Base-by-base conservation (phyloP, 2,888 invertebrate species). In the Lochmaea capreae region DNA sequence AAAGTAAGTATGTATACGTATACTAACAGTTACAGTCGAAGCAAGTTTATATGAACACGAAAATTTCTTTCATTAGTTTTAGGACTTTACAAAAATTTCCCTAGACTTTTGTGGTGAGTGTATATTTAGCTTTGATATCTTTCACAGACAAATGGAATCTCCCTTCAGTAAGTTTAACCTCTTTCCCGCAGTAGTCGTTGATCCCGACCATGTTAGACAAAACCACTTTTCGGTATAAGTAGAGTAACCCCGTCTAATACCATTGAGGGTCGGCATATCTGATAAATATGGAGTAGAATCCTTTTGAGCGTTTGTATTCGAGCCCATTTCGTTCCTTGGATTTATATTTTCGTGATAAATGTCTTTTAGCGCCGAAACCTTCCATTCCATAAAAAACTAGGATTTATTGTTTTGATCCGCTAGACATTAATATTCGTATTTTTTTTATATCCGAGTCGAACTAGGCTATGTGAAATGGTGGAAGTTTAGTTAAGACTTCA, bases 311-410 rank as follows among this genome's bases (percentile, higher is more conserved):
- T 58, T 11, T 58, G 16, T 10, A 10, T 16, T 58, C 10, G 16
- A 39, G 33, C 8, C 12, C 58, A 58, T 14, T 26, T 26, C 26
- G 26, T 12, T 58, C 26, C 58, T 58, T 11, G 58, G 58, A 58
- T 58, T 58, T 58, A 58, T 26, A 58, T 58, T 26, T 58, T 58
- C 58, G 58, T 58, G 58, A 58, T 58, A 58, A 58, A 58, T 26
- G 58, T 58, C 12, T 22, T 12, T 12, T 10, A 58, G 26, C 22
- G 58, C 22, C 58, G 58, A 58, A 58, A 16, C 11, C 14, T 58
- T 58, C 58, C 58, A 58, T 58, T 58, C 11, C 58, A 18, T 58
- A 58, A 6, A 22, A 26, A 58, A 58, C 4, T 14, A 26, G 6
- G 26, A 58, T 58, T 58, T 58, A 58, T 58, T 14, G 58, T 22